phyloP scores from a whole-genome alignment of 2,113 vertebrate genomes.

The Petroica traversi region DNA sequence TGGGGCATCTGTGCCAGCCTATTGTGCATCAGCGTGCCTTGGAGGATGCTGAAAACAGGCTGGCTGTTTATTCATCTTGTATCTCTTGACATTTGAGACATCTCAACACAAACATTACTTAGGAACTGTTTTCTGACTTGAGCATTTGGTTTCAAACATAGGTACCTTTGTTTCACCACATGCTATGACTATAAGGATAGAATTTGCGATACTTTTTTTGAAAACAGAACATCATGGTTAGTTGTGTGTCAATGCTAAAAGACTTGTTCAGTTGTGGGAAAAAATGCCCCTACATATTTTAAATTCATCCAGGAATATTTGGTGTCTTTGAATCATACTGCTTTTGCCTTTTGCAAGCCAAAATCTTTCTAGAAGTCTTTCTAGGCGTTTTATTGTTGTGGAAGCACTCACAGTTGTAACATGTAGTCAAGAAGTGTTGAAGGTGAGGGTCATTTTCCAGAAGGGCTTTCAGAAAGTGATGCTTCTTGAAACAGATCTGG shows the following conservation, averaged over 20 bases:
- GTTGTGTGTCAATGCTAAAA: neutral
- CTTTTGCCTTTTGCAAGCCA: neutral
- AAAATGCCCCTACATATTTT: neutral
- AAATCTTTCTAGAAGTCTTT: neutral
- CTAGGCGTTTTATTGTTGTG: neutral
- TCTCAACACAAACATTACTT: neutral
- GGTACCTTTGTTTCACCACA: neutral
- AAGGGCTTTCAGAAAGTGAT: neutral
- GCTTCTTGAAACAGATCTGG: neutral
- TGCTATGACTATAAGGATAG: neutral
- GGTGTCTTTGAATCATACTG: neutral
- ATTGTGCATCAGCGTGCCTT: neutral
- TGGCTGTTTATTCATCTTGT: neutral
- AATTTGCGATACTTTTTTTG: neutral
- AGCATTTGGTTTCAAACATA: neutral
- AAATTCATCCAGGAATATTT: neutral
- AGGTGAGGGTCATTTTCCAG: neutral
- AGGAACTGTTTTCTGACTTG: neutral
- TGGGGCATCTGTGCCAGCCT: conserved; percentile 2
- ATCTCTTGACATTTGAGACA: neutral
- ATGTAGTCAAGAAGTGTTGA: neutral
- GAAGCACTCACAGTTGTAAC: neutral
- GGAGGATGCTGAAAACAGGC: neutral
- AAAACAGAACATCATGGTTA: neutral
- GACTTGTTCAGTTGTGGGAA: neutral